phyloP scores from a whole-genome alignment of 53 echinoderm and acorn worm species.

The Henricia sp. region DNA sequence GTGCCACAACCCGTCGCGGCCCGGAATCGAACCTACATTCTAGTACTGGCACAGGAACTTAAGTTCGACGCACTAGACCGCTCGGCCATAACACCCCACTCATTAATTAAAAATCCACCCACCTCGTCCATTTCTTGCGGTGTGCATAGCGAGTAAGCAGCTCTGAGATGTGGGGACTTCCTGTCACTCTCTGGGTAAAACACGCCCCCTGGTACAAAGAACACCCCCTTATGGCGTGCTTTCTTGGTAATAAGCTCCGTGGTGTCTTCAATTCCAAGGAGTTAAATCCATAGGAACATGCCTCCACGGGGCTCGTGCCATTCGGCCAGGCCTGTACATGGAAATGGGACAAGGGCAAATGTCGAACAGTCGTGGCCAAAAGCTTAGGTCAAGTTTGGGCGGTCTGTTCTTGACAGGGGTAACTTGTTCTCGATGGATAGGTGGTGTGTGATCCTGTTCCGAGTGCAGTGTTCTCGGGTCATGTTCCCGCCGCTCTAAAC shows the following conservation, averaged over 20 bases:
- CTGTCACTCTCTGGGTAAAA: slow-evolving; percentile 72
- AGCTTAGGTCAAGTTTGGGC: not conserved
- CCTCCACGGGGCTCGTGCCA: slow-evolving; percentile 74
- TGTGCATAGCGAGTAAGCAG: slow-evolving; percentile 81
- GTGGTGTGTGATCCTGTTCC: too few species aligned
- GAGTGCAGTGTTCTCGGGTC: too few species aligned
- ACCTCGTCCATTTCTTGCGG: slow-evolving; percentile 93
- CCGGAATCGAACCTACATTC: not conserved
- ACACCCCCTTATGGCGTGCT: slow-evolving; percentile 89
- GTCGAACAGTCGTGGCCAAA: not conserved
- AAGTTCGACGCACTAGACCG: too few species aligned
- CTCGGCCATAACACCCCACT: too few species aligned
- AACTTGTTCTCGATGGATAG: not conserved
- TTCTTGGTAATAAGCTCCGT: slow-evolving; percentile 79
- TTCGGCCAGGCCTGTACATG: slow-evolving; percentile 65
- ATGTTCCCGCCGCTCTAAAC: too few species aligned
- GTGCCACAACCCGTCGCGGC: too few species aligned
- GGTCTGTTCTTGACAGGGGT: not conserved
- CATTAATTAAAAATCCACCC: not conserved
- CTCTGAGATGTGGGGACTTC: slow-evolving; percentile 73
- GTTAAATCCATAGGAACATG: slow-evolving; percentile 91
- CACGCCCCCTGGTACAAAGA: slow-evolving; percentile 88
- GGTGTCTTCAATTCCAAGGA: slow-evolving; percentile 81
- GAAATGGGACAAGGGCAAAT: not conserved
- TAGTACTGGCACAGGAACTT: not conserved